Base-by-base conservation (phyloP, 2,888 invertebrate genomes). In the Drosophila affinis region DNA sequence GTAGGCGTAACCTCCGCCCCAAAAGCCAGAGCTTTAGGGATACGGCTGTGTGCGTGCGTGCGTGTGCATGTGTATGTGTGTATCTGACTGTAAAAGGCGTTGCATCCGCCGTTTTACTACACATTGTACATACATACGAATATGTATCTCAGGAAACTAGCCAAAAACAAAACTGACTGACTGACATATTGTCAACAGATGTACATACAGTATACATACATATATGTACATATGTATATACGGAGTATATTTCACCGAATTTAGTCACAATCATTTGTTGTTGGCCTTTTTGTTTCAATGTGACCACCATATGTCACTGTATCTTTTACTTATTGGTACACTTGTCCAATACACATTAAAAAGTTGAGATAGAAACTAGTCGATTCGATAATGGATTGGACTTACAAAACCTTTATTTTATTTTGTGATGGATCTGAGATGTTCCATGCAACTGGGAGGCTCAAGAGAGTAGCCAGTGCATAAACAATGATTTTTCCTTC, bases 31-130 rank as follows among this genome's bases (percentile, higher is more conserved):
- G 49, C 46, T 55, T 29, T 14, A 48, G 34, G 17, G 32, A 29
- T 18, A 17, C 21, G n/a, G 39, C 7, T 39, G 39, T 39, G 39
- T 14, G 39, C 14, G 39, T 39, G 14, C 39, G 39, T 39, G 14
- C 39, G 39, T 39, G 39, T n/a, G 39, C 17, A 49, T 46, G n/a
- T 51, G 34, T 58, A 47, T 14, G 44, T n/a, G 29, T 39, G 32
- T 27, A 46, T 27, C 21, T 49, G 17, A 52, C 39, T 73, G 52
- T 82, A 79, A 72, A 87, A 63, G 87, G 85, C 72, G 44, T 65
- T 72, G 85, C 81, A 87, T 81, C 87, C 81, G 81, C 69, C 67
- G 72, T 54, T 83, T 72, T 83, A 55, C 52, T 60, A 54, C 63
- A 71, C 75, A 75, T 78, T 62, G 73, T 72, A 44, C 18, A 18